Evolutionary conservation across 2,888 invertebrate species (phyloP), one percentile per base, ranked within the genome.

Genomic region (Lacanobia oleracea): DNA sequence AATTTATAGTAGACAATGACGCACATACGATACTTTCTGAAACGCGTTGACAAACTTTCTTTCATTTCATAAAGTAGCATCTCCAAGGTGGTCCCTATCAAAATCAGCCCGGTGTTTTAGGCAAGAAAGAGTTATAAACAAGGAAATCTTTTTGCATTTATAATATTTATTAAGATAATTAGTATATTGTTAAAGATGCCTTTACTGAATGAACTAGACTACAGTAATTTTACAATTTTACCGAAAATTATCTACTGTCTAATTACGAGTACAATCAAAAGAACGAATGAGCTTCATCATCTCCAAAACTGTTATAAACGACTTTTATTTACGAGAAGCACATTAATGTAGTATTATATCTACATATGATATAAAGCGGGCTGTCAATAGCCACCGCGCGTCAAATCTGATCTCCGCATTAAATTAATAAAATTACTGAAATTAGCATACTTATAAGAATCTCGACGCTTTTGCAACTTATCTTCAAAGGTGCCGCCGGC

Each of bases 361-460:
- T 77, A 77, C 69, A 77, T 77, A 48, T 72, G 69, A 68, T 75
- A 76, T 77, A 80, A 84, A 88, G 74, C 76, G 40, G 50, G 68
- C 72, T 79, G 87, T 87, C 88, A 83, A 88, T 89, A 86, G 83
- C 68, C 78, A 68, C 59, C 43, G 64, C 73, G 80, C 87, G 83
- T 87, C 88, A 88, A 89, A 89, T 87, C 86, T 78, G 83, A 81
- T 84, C 69, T 48, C 79, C 57, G 82, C 77, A 86, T 87, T 88
- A 88, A 88, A 86, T 86, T 90, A 88, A 90, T 87, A 72, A 89
- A 89, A 91, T 86, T 90, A 88, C 89, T 87, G 69, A 89, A 89
- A 91, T 91, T 91, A 90, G 87, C 90, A 88, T 90, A 88, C 73
- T 79, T 83, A 84, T 85, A 83, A 82, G 84, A 82, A 82, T 83